These are phyloP conservation scores for Zaprionus camerounensis DNA, from an alignment of 1,140 invertebrate species.

Conservation along the genomic window DNA sequence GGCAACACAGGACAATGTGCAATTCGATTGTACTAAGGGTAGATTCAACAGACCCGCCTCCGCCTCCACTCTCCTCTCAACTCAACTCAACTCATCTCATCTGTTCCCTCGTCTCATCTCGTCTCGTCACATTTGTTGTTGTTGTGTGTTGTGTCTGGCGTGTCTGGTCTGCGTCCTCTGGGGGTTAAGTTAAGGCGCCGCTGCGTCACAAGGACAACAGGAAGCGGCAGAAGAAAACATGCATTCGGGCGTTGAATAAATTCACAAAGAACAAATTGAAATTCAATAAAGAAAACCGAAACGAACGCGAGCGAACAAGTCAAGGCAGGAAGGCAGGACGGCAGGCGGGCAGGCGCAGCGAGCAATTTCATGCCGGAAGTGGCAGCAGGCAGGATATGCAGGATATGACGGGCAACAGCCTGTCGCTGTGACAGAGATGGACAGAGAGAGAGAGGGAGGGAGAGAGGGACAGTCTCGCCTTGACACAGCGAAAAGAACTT, in stretches of 20 bases:
- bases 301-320: slow-evolving; percentile 21
- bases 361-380: slow-evolving; percentile 35
- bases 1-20: slow-evolving; percentile 42
- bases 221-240: slow-evolving; percentile 48
- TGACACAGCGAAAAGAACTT: neutral
- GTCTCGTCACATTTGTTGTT: slow-evolving; percentile 1
- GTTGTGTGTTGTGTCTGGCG: slow-evolving; percentile 5
- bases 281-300: slow-evolving; percentile 64
- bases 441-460: neutral
- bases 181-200: slow-evolving; percentile 12
- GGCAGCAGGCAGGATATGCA: slow-evolving; percentile 22
- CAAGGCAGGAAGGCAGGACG: slow-evolving; percentile 12
- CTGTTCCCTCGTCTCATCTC: neutral
- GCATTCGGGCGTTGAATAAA: slow-evolving; percentile 49
- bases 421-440: slow-evolving; percentile 17
- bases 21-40: slow-evolving; percentile 60
- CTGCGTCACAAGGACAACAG: slow-evolving; percentile 46
- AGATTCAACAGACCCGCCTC: slow-evolving; percentile 50
- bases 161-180: slow-evolving; percentile 37
- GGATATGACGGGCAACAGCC: slow-evolving; percentile 15
- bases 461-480: neutral
- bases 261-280: slow-evolving; percentile 49
- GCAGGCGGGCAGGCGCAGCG: neutral
- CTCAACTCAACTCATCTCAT: slow-evolving; percentile 10
- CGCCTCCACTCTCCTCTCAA: slow-evolving; percentile 12